Evolutionary conservation across 1,140 invertebrate genomes (phyloP), one percentile per base, ranked within the genome.

Genomic region (Scaptomyza pallida): DNA sequence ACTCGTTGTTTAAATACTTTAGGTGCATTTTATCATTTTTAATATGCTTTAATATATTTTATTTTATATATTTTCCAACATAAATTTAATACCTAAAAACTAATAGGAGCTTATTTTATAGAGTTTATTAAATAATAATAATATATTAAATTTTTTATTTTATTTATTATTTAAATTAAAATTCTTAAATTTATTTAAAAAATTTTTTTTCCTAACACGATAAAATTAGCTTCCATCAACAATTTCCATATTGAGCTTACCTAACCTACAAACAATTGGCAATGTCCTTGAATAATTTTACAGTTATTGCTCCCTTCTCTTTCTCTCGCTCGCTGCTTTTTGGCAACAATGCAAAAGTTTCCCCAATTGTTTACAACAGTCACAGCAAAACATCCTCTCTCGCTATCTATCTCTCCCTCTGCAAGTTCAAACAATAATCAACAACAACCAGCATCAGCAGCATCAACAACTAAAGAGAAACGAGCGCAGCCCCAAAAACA

Each of bases 321-420:
- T 3, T n/a, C 33, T n/a, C n/a, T 37, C 12, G n/a, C 10, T 4
- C 33, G 4, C 6, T 41, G 44, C 59, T 82, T 61, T 52, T 75
- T 80, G 78, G 69, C 78, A 81, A 55, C 63, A 77, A 59, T 30
- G 63, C 61, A 61, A 64, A 50, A 56, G 51, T 62, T 55, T 56
- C 52, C 47, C 56, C 43, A 59, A 74, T 82, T 81, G 78, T 82
- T 81, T 82, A 82, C 74, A 78, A 45, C 68, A 71, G 45, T 51
- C 55, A 43, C 55, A 70, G n/a, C 19, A 40, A 23, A 41, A 62
- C 47, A 72, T 65, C 43, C 61, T 59, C 69, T 72, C 40, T 41
- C 33, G n/a, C n/a, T n/a, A n/a, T n/a, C n/a, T n/a, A n/a, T 40
- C 43, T 33, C 3, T 15, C 16, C 12, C 16, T 45, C 10, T 9